These are phyloP conservation scores for Megaceryle alcyon DNA, from an alignment of 2,797 vertebrate genomes.

Conservation along the genomic window DNA sequence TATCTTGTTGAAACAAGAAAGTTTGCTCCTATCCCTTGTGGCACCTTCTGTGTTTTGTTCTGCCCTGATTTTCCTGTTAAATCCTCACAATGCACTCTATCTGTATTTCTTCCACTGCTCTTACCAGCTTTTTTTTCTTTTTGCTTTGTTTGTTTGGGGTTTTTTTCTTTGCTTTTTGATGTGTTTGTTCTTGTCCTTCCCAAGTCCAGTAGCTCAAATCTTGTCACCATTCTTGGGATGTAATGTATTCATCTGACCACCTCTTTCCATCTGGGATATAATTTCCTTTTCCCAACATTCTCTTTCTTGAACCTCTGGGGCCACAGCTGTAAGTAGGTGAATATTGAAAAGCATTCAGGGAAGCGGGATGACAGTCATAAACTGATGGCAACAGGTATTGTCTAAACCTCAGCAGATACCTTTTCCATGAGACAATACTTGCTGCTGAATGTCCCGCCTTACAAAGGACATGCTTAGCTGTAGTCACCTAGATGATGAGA, in stretches of 20 bases:
- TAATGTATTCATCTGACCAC: not conserved
- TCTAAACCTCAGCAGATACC: not conserved
- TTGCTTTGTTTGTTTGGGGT: not conserved
- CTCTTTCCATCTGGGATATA: not conserved
- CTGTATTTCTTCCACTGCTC: not conserved
- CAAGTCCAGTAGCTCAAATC: not conserved
- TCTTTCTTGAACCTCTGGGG: not conserved
- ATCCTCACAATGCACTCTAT: not conserved
- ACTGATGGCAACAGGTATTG: not conserved
- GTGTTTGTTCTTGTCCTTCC: not conserved
- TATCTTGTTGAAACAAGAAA: conserved; percentile 17
- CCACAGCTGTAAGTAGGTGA: not conserved
- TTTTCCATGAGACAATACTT: not conserved
- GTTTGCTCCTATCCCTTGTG: not conserved
- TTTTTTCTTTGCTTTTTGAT: not conserved
- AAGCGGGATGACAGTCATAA: not conserved
- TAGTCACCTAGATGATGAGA: not conserved
- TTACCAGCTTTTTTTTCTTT: not conserved
- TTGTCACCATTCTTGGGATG: not conserved
- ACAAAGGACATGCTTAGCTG: not conserved
- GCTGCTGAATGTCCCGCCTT: not conserved
- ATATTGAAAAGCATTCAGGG: not conserved
- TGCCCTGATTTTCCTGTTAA: not conserved
- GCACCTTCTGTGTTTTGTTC: not conserved
- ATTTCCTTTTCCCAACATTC: not conserved